Percentiles rank a stretch among this genome's conserved stretches.
Conservation (phyloP, 2,888 invertebrate genomes). For the Andrena haemorrhoa region DNA sequence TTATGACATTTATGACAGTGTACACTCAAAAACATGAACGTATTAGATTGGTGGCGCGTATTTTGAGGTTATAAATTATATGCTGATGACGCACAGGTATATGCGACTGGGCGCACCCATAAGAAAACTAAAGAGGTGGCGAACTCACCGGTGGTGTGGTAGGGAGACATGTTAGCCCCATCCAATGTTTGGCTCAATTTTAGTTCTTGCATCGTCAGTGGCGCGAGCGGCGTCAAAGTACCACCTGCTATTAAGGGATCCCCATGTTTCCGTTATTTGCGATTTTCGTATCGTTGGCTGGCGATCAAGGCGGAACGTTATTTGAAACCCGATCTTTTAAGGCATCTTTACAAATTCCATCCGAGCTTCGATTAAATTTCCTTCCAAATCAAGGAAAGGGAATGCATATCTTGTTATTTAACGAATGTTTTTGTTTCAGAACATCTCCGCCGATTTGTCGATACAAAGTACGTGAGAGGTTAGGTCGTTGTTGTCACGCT, state of each 20-base stretch:
- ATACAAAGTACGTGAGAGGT: background rate
- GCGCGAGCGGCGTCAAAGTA: slow-evolving; percentile 90
- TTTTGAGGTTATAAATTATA: slow-evolving; percentile 35
- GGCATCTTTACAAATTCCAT: background rate
- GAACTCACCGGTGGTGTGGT: slow-evolving; percentile 89
- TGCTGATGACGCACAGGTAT: slow-evolving; percentile 46
- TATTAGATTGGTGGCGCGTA: slow-evolving; percentile 40
- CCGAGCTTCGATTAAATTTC: background rate
- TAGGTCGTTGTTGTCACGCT: background rate
- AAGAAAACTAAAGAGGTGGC: slow-evolving; percentile 77
- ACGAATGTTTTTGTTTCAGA: too few species aligned
- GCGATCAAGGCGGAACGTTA: slow-evolving; percentile 74
- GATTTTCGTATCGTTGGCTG: slow-evolving; percentile 65
- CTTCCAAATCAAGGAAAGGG: background rate
- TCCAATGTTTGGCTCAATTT: slow-evolving; percentile 89
- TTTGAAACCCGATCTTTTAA: background rate
- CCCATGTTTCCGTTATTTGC: slow-evolving; percentile 78
- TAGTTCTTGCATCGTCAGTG: slow-evolving; percentile 92
- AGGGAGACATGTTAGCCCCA: slow-evolving; percentile 88
- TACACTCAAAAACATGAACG: slow-evolving; percentile 33
- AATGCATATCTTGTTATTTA: too few species aligned
- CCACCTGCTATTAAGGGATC: slow-evolving; percentile 86
- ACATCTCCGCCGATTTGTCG: background rate
- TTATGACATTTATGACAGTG: background rate
- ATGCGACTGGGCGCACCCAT: slow-evolving; percentile 42